Percentiles rank a stretch among this genome's conserved stretches.
Evolutionary conservation across 2,113 vertebrate genomes (phyloP).

Genomic region (Salvelinus sp.): DNA sequence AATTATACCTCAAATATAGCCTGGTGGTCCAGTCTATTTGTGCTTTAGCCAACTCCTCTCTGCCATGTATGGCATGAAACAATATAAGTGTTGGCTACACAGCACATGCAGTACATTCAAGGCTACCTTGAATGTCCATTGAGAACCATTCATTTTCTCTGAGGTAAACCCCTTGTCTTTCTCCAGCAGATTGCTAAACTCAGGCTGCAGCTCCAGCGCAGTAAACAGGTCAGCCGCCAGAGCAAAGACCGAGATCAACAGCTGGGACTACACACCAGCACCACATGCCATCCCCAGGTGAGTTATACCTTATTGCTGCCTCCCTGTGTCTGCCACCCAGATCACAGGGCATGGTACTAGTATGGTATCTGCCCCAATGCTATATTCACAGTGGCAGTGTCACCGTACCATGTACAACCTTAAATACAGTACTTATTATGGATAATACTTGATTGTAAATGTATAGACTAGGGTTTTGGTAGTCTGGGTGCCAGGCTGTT

Average conservation of each 20-base stretch:
- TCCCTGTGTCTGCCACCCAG: not conserved
- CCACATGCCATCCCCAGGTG: slow-evolving; percentile 23
- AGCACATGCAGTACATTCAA: too few species aligned
- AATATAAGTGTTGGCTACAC: too few species aligned
- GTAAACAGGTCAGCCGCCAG: slow-evolving; percentile 86
- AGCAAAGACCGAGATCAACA: slow-evolving; percentile 80
- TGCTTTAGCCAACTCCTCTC: too few species aligned
- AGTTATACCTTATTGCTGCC: not conserved
- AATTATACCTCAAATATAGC: not conserved
- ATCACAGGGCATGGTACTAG: not conserved
- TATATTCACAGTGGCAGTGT: too few species aligned
- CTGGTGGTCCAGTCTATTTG: too few species aligned
- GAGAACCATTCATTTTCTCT: not conserved
- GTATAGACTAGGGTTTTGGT: not conserved
- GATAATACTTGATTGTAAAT: too few species aligned
- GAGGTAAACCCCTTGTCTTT: slow-evolving; percentile 7
- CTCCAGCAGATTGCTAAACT: slow-evolving; percentile 91
- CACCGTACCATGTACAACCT: too few species aligned
- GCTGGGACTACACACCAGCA: slow-evolving; percentile 35
- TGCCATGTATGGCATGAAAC: too few species aligned
- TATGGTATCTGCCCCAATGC: too few species aligned
- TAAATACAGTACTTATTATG: too few species aligned
- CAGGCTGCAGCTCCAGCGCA: slow-evolving; percentile 90
- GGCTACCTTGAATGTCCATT: too few species aligned
- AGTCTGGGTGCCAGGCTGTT: not conserved